These are phyloP conservation scores for Ridgeia piscesae DNA, from an alignment of 1,140 invertebrate genomes.

Conservation along the genomic window DNA sequence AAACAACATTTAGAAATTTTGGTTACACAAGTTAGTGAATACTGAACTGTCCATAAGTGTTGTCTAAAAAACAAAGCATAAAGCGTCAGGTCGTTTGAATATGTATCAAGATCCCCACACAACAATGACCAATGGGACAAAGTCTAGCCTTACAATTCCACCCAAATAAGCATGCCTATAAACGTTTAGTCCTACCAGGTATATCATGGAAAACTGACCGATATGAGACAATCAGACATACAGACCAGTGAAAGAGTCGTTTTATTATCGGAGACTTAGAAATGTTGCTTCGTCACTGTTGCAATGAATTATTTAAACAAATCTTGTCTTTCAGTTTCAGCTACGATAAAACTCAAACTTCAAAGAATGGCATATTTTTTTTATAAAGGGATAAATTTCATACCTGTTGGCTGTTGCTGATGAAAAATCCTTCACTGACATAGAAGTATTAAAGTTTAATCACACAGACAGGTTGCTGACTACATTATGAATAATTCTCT, in stretches of 20 bases:
- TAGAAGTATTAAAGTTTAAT: background rate
- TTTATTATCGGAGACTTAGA: too few species aligned
- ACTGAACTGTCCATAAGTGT: background rate
- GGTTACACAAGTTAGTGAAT: background rate
- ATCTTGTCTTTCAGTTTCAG: background rate
- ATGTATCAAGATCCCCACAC: background rate
- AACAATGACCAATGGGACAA: background rate
- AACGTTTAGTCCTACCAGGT: too few species aligned
- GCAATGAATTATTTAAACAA: too few species aligned
- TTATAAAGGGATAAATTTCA: background rate
- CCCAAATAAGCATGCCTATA: too few species aligned
- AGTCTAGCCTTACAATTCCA: too few species aligned
- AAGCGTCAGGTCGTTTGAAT: background rate
- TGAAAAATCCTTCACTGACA: background rate
- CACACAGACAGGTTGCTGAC: background rate
- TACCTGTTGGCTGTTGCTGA: background rate
- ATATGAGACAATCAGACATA: too few species aligned
- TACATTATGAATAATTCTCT: background rate
- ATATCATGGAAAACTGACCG: too few species aligned
- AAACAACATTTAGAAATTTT: background rate
- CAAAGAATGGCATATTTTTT: background rate
- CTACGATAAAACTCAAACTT: background rate
- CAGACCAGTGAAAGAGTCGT: too few species aligned
- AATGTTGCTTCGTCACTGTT: too few species aligned
- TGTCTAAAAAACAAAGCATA: background rate